Percentiles rank a stretch among this genome's conserved stretches.
Conservation (phyloP, 2,888 invertebrate genomes). For the Argyra leucocephala region DNA sequence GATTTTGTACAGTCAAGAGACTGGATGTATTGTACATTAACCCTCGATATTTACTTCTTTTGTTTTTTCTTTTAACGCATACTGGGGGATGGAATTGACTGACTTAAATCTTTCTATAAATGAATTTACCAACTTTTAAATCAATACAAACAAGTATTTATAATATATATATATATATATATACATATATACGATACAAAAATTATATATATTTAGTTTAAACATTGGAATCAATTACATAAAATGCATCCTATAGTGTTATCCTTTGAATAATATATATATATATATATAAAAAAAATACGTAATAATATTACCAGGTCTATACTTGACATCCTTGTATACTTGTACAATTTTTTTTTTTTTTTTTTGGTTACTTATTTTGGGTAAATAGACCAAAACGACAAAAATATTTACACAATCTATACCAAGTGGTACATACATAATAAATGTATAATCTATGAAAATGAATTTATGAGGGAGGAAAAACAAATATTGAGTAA, state of each 20-base stretch:
- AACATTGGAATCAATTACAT: slow-evolving; percentile 1
- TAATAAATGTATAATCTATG: too few species aligned
- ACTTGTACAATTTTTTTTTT: too few species aligned
- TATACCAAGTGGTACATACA: too few species aligned
- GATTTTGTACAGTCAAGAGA: neutral
- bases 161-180: too few species aligned
- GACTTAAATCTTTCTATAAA: neutral
- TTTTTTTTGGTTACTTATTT: neutral
- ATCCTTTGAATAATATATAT: neutral
- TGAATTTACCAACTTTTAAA: neutral
- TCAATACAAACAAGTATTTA: too few species aligned
- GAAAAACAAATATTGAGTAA: too few species aligned
- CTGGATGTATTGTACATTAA: neutral
- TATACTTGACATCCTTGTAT: too few species aligned
- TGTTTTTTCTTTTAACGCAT: neutral
- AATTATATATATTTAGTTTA: neutral
- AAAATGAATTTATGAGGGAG: too few species aligned
- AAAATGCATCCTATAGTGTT: neutral
- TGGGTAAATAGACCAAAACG: neutral
- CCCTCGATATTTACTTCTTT: neutral
- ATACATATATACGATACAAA: neutral
- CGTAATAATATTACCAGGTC: too few species aligned
- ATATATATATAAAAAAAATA: too few species aligned
- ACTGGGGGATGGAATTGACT: neutral
- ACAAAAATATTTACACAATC: neutral